Conservation (phyloP, 2,797 vertebrate species). For the Chelonia mydas region DNA sequence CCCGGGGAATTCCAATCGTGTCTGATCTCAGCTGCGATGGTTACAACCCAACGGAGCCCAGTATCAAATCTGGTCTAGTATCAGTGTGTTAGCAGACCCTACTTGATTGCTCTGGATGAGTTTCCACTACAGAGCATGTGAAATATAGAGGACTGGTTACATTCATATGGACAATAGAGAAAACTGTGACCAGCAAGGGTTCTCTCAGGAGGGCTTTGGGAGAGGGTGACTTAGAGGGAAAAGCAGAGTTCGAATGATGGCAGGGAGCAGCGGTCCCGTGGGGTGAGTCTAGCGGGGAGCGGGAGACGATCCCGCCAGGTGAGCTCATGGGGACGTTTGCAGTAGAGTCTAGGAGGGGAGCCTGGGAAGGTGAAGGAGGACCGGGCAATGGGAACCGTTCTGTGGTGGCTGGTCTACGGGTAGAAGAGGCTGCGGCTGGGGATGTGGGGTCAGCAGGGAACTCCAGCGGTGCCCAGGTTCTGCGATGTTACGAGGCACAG, state of each 20-base stretch:
- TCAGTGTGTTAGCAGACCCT: background rate
- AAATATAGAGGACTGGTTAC: background rate
- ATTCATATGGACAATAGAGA: background rate
- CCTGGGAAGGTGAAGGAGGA: background rate
- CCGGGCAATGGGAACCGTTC: background rate
- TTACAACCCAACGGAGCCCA: background rate
- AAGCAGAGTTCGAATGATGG: background rate
- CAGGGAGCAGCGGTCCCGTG: background rate
- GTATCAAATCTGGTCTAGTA: background rate
- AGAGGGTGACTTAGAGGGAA: background rate
- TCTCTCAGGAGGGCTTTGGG: background rate
- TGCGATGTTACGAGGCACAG: background rate
- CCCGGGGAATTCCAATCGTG: background rate
- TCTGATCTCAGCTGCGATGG: background rate
- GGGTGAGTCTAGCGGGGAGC: background rate
- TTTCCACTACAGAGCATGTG: background rate
- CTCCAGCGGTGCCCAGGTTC: background rate
- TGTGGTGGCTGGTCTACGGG: background rate
- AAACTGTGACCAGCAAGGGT: background rate
- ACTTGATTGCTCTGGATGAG: background rate
- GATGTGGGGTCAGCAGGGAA: background rate
- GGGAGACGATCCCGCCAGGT: background rate
- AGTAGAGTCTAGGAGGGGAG: background rate
- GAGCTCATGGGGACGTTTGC: background rate
- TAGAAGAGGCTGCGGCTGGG: fast-evolving